These are phyloP conservation scores for Pseudobourletiella spinata DNA, from an alignment of 1,140 invertebrate genomes.

Conservation along the genomic window DNA sequence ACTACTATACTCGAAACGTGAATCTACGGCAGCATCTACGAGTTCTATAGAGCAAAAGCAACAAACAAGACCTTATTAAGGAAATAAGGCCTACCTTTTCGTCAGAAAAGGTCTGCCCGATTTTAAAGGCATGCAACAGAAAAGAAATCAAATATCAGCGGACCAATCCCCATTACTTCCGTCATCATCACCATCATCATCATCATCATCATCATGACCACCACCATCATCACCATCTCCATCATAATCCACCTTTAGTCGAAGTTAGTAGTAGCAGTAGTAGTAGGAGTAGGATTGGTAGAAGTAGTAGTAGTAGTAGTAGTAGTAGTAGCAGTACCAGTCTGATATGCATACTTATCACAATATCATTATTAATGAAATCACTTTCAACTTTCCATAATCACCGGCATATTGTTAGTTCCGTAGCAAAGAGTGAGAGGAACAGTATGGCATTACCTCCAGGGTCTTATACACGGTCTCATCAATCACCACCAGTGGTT, in stretches of 20 bases:
- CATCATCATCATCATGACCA: neutral
- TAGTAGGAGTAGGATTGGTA: no score
- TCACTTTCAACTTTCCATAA: no score
- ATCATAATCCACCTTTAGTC: neutral
- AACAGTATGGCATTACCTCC: slow-evolving; percentile 53
- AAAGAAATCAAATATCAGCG: slow-evolving; percentile 5
- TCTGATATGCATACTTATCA: neutral
- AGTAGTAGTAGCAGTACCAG: neutral
- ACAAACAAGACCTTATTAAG: slow-evolving; percentile 2
- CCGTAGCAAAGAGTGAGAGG: no score
- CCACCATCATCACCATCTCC: neutral
- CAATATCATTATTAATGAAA: no score
- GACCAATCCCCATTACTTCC: neutral
- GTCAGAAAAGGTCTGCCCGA: slow-evolving; percentile 12
- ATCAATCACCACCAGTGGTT: slow-evolving; percentile 81
- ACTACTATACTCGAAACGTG: no score
- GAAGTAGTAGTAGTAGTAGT: no score
- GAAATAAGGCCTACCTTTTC: slow-evolving; percentile 14
- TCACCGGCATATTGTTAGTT: no score
- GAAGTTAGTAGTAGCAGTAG: neutral
- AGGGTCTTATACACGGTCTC: slow-evolving; percentile 72
- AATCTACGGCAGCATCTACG: no score
- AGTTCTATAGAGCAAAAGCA: no score
- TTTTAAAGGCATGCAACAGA: slow-evolving; percentile 13
- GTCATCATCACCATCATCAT: neutral